These are phyloP conservation scores for Cyphomyrus plagiostoma DNA, from an alignment of 2,113 vertebrate species.

Conservation along the genomic window DNA sequence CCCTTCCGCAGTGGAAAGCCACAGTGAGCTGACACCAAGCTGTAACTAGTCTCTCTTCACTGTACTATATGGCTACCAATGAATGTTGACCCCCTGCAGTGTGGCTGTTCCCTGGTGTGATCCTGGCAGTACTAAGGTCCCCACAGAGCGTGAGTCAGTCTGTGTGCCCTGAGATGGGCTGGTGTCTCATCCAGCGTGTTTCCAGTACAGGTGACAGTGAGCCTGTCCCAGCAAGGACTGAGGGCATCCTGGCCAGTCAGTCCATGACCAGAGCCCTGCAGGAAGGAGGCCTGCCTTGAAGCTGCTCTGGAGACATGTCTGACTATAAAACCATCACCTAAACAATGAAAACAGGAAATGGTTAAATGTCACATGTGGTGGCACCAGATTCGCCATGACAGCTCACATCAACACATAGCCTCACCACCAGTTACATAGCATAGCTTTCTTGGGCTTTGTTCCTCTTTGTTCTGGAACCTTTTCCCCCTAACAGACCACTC, in stretches of 20 bases:
- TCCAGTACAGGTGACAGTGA: background rate
- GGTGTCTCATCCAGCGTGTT: background rate
- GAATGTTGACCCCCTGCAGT: background rate
- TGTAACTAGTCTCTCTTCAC: background rate
- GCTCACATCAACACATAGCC: background rate
- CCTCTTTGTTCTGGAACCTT: background rate
- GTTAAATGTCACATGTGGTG: background rate
- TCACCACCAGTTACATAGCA: background rate
- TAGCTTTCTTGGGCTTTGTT: background rate
- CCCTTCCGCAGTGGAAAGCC: background rate
- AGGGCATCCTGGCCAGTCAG: background rate
- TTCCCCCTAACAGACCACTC: background rate
- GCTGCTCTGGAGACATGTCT: too few relatives aligned
- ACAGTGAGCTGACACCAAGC: background rate
- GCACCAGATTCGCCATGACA: background rate
- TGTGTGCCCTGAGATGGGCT: background rate
- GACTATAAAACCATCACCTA: too few relatives aligned
- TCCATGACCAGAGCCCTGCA: background rate
- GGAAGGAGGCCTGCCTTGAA: too few relatives aligned
- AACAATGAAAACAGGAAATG: background rate
- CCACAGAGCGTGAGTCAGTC: background rate
- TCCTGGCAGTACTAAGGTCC: background rate
- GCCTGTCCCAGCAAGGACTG: background rate
- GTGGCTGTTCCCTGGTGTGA: background rate
- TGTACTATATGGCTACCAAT: background rate